Conservation (phyloP, 2,888 invertebrate species). For the Drosophila nigritarsus region DNA sequence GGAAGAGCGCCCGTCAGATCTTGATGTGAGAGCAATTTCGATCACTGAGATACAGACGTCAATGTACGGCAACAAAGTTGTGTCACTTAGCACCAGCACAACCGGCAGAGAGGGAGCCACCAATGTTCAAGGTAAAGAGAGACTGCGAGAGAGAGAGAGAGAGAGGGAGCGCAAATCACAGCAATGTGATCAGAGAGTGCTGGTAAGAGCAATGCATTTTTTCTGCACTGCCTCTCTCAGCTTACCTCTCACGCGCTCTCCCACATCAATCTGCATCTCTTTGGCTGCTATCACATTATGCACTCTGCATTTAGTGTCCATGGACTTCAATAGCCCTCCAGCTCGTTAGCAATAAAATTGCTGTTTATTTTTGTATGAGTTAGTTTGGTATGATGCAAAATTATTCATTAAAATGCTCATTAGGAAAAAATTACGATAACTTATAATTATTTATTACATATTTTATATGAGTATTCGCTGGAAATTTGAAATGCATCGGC, state of each 20-base stretch:
- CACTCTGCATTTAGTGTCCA: neutral
- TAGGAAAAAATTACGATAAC: neutral
- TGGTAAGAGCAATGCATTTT: conserved; percentile 11
- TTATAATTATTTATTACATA: neutral
- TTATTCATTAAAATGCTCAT: neutral
- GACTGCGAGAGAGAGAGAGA: conserved; percentile 6
- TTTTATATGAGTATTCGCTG: neutral
- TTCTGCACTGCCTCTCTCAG: conserved; percentile 1
- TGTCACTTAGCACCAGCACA: conserved; percentile 37
- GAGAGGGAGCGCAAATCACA: conserved; percentile 13
- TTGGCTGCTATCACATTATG: conserved; percentile 18
- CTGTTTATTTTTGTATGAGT: neutral
- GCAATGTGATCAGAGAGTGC: conserved; percentile 8
- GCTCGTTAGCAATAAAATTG: neutral
- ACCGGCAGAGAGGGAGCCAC: conserved; percentile 7
- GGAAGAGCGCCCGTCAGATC: conserved; percentile 9
- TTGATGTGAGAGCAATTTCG: conserved; percentile 11
- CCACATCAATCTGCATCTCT: conserved; percentile 15
- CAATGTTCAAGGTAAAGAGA: conserved; percentile 10
- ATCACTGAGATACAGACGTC: conserved; percentile 54
- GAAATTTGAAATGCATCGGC: no score
- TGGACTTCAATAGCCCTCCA: neutral
- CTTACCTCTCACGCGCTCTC: neutral
- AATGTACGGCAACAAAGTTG: conserved; percentile 75
- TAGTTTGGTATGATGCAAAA: neutral